A percentile compares a stretch with the other conserved stretches of the same genome.
Conservation (phyloP, 2,113 vertebrate species). For the Hoplias malabaricus region DNA sequence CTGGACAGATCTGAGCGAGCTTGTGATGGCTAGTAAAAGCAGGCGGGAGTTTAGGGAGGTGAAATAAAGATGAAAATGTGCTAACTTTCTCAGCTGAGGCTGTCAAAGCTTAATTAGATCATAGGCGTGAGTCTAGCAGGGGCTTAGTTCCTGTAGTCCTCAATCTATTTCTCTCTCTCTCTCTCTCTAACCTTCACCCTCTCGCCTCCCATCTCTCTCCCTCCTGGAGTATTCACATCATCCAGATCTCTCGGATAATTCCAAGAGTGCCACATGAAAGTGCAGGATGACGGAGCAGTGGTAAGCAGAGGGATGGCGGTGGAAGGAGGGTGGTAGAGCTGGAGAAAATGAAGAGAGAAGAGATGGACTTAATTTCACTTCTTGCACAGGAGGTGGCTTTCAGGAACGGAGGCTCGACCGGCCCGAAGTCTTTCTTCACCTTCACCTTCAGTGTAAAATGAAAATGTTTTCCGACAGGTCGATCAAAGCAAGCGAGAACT, state of each 20-base stretch:
- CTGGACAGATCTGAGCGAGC: neutral
- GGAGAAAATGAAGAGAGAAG: neutral
- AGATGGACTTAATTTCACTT: slow-evolving; percentile 27
- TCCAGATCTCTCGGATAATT: slow-evolving; percentile 45
- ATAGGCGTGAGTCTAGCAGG: slow-evolving; percentile 6
- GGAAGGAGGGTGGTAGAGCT: neutral
- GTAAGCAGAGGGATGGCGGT: neutral
- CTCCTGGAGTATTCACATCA: slow-evolving; percentile 36
- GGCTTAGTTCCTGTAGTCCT: neutral
- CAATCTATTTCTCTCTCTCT: neutral
- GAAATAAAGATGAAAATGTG: neutral
- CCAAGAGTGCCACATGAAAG: slow-evolving; percentile 30
- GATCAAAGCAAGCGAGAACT: neutral
- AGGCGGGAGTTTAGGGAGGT: neutral
- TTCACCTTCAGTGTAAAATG: neutral
- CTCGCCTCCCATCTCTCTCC: neutral
- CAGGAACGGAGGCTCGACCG: neutral
- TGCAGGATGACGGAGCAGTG: neutral
- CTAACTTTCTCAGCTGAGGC: neutral
- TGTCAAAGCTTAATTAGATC: slow-evolving; percentile 18
- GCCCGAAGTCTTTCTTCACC: neutral
- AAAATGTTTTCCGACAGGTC: neutral
- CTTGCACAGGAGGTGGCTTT: slow-evolving; percentile 25
- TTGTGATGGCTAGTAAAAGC: neutral
- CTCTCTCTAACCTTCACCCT: neutral